Base-by-base conservation (phyloP, 2,113 vertebrate genomes). In the Rafetus swinhoei region DNA sequence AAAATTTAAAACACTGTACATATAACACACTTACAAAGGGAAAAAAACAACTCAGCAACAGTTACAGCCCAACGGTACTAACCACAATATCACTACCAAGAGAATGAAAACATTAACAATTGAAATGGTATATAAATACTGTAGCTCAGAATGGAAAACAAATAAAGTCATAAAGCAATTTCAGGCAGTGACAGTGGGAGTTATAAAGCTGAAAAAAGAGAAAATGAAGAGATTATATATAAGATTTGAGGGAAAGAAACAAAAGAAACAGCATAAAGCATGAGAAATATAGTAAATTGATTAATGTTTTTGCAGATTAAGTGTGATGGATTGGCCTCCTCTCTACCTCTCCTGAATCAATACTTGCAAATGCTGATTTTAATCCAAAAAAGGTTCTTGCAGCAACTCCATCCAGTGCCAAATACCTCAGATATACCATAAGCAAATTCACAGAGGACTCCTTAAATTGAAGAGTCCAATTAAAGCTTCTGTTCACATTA, bases 401-500 rank as follows among this genome's bases (percentile, higher is more conserved):
- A 45, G 39, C 80, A 79, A 4, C 35, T 59, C 50, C 54, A 50
- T 7, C 39, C 15, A 80, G 59, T 35, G 56, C 57, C 19, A 3
- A 2, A 29, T 5, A 76, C 22, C 2, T 25, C 19, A 91, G 22
- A 84, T 82, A 59, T 69, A 85, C 53, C 53, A 74, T 85, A 55
- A 83, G 7, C 50, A 10, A 32, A 92, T 21, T 87, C 27, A 57
- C 24, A 95, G 84, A 84, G 82, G 89, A 54, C 13, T 88, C 52
- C 89, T 93, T 83, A 39, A 59, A 6, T 86, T 83, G 76, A 62
- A 93, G 1, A 0, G 80, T 19, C 18, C 81, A 55, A n/a, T 79
- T 85, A 95, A 88, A 97, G 85, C 19, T 13, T 87, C 89, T 82
- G 79, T 88, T 96, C 82, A 45, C 55, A 69, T 94, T 89, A 92